phyloP scores from a whole-genome alignment of 2,888 invertebrate species.

The Antheraea assamensis region DNA sequence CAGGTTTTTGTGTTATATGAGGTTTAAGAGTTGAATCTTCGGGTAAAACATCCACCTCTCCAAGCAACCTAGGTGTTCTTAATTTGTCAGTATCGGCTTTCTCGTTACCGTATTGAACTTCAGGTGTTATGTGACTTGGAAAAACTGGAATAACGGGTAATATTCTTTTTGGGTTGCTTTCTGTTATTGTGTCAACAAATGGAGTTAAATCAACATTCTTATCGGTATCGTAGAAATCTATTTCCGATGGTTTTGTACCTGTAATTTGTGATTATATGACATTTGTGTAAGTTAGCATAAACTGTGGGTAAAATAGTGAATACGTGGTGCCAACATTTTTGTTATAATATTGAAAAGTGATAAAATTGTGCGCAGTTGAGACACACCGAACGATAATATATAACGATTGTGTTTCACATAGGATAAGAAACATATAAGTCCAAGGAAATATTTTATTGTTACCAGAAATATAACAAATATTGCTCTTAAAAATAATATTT shows the following conservation, averaged over 20 bases:
- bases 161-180: slow-evolving; percentile 47
- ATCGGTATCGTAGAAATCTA: slow-evolving; percentile 70
- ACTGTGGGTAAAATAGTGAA: neutral
- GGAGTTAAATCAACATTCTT: slow-evolving; percentile 50
- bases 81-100: slow-evolving; percentile 65
- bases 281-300: slow-evolving; percentile 17
- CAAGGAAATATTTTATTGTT: neutral
- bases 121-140: slow-evolving; percentile 71
- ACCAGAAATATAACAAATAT: neutral
- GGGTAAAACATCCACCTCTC: slow-evolving; percentile 41
- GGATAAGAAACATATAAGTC: neutral
- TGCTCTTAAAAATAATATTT: neutral
- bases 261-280: slow-evolving; percentile 45
- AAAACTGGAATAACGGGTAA: slow-evolving; percentile 66
- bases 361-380: neutral
- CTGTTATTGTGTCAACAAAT: slow-evolving; percentile 45
- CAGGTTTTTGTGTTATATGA: slow-evolving; percentile 74
- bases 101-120: slow-evolving; percentile 79
- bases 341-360: neutral
- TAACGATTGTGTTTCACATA: neutral
- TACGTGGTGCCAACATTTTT: neutral
- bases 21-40: slow-evolving; percentile 70
- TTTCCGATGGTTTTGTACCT: slow-evolving; percentile 74
- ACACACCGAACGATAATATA: neutral
- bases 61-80: slow-evolving; percentile 59